Conservation (phyloP, 2,797 vertebrate species). For the Microchirus variegatus region DNA sequence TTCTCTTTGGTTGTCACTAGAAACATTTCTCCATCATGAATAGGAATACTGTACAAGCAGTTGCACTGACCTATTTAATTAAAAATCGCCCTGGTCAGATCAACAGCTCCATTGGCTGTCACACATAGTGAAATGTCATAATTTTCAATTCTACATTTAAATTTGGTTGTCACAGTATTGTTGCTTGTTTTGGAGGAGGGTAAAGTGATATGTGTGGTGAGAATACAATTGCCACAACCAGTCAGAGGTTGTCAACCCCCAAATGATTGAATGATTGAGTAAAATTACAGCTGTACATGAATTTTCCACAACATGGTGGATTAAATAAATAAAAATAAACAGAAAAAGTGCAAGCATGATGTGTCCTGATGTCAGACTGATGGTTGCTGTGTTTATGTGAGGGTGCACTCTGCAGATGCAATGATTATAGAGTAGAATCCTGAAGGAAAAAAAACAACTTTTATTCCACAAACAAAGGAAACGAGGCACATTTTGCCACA, state of each 20-base stretch:
- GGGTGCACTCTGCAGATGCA: slow-evolving; percentile 15
- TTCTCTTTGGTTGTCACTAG: neutral
- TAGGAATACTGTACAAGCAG: too few species aligned
- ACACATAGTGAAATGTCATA: neutral
- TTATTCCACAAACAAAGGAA: slow-evolving; percentile 18
- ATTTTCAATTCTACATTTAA: neutral
- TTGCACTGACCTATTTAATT: too few species aligned
- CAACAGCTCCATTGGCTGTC: neutral
- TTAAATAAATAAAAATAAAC: neutral
- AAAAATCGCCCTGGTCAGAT: too few species aligned
- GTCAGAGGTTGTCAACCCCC: slow-evolving; percentile 13
- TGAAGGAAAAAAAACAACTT: slow-evolving; percentile 10
- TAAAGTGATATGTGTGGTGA: neutral
- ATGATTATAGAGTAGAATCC: slow-evolving; percentile 22
- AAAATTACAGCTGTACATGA: slow-evolving; percentile 10
- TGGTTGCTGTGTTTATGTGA: slow-evolving; percentile 5
- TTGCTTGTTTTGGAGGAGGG: neutral
- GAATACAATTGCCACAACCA: neutral
- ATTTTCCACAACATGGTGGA: slow-evolving; percentile 1
- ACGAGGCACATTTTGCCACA: slow-evolving; percentile 1
- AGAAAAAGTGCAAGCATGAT: neutral
- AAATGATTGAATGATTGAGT: slow-evolving; percentile 13
- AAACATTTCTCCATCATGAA: too few species aligned
- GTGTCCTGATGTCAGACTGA: slow-evolving; percentile 13
- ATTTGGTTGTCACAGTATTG: neutral